Percentiles rank a stretch among this genome's conserved stretches.
Evolutionary conservation across 2,888 invertebrate genomes (phyloP).

Genomic region (Lasius platythorax): DNA sequence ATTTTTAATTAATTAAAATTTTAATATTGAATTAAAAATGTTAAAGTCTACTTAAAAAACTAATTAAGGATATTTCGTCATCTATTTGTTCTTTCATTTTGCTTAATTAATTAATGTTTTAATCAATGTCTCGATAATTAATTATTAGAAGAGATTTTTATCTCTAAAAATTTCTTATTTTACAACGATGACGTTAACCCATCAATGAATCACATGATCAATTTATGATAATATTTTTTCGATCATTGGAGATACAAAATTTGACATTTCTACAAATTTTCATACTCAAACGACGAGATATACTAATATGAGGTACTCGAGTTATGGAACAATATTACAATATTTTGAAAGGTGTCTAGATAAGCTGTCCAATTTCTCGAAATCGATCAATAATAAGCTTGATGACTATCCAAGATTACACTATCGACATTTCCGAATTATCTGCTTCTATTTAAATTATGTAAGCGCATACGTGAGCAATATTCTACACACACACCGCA

Average conservation of each 20-base stretch:
- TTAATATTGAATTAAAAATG: not conserved
- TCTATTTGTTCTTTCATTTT: not conserved
- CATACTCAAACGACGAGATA: not conserved
- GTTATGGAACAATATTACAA: conserved; percentile 6
- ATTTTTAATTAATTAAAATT: too few relatives aligned
- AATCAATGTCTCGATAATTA: not conserved
- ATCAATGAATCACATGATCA: not conserved
- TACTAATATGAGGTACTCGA: not conserved
- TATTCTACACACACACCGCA: not conserved
- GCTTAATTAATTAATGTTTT: not conserved
- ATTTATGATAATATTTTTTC: not conserved
- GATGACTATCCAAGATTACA: not conserved
- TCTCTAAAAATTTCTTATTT: not conserved
- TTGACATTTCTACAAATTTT: not conserved
- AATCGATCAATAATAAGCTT: conserved; percentile 10
- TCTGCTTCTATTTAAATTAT: not conserved
- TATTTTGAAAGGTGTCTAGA: not conserved
- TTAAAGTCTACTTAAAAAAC: not conserved
- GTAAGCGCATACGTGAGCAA: not conserved
- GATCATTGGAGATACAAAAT: not conserved
- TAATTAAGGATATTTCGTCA: not conserved
- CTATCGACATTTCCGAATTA: not conserved
- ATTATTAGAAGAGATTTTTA: not conserved
- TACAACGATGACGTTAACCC: not conserved
- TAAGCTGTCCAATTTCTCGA: not conserved